Percentiles rank a stretch among this genome's conserved stretches.
Evolutionary conservation across 2,888 invertebrate species (phyloP).

Genomic region (Drosophila ustulata): DNA sequence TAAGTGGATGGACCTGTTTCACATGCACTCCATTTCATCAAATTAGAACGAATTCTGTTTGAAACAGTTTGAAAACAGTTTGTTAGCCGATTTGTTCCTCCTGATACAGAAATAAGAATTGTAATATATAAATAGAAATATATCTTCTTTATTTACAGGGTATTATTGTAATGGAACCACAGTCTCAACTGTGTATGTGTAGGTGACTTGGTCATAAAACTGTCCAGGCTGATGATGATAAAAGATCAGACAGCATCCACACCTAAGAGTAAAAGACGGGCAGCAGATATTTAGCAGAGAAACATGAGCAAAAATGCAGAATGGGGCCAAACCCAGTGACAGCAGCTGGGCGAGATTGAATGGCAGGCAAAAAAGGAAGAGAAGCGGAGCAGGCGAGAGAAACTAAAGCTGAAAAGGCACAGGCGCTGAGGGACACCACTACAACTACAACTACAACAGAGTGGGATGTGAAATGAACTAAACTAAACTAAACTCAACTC

Average conservation of each 20-base stretch:
- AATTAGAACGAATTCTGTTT: no score
- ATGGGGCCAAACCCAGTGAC: conserved; percentile 34
- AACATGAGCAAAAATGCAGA: conserved; percentile 27
- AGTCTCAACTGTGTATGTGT: background rate
- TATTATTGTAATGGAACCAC: background rate
- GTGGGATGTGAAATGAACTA: conserved; percentile 41
- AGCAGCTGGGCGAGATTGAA: conserved; percentile 60
- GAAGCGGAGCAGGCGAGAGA: conserved; percentile 22
- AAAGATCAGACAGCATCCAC: conserved; percentile 74
- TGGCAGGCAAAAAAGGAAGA: conserved; percentile 62
- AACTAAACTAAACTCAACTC: conserved; percentile 27
- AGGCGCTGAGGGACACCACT: conserved; percentile 9
- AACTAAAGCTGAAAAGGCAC: conserved; percentile 23
- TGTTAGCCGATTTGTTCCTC: no score
- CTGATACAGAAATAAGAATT: no score
- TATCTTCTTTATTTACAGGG: background rate
- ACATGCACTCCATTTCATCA: no score
- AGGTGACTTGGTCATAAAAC: conserved; percentile 49
- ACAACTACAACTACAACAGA: background rate
- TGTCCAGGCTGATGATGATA: conserved; percentile 71
- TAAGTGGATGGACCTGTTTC: background rate
- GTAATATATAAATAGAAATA: no score
- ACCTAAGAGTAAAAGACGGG: conserved; percentile 56
- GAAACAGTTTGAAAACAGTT: no score
- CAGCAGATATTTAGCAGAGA: conserved; percentile 23